These are phyloP conservation scores for Coptodon bakossiorum DNA, from an alignment of 2,113 vertebrate genomes.

Conservation along the genomic window DNA sequence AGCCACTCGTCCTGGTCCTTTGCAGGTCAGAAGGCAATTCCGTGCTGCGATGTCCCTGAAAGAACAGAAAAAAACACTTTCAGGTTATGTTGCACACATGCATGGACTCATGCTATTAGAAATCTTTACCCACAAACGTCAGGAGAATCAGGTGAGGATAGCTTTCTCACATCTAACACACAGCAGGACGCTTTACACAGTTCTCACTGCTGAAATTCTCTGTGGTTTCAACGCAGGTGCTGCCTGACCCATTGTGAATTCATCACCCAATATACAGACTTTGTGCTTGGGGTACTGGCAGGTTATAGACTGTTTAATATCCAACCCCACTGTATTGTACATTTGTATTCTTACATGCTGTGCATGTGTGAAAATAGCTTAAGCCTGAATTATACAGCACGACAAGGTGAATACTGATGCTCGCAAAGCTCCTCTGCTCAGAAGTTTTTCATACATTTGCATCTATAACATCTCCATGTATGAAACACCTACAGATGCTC, in stretches of 20 bases:
- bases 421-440: background rate
- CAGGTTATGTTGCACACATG: background rate
- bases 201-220: background rate
- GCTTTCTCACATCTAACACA: background rate
- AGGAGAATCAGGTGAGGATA: rapidly evolving
- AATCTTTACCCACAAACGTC: background rate
- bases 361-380: background rate
- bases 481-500: background rate
- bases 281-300: background rate
- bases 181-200: background rate
- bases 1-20: conserved; percentile 86
- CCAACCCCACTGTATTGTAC: background rate
- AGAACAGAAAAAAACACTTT: background rate
- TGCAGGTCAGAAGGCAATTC: conserved; percentile 94
- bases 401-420: background rate
- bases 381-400: background rate
- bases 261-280: background rate
- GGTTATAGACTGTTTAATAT: background rate
- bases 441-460: conserved; percentile 11
- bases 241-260: background rate
- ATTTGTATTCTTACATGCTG: background rate
- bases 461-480: background rate
- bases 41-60: conserved; percentile 94
- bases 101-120: background rate
- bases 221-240: background rate